These are phyloP conservation scores for Hypanus sabinus DNA, from an alignment of 2,113 vertebrate genomes.

Conservation along the genomic window DNA sequence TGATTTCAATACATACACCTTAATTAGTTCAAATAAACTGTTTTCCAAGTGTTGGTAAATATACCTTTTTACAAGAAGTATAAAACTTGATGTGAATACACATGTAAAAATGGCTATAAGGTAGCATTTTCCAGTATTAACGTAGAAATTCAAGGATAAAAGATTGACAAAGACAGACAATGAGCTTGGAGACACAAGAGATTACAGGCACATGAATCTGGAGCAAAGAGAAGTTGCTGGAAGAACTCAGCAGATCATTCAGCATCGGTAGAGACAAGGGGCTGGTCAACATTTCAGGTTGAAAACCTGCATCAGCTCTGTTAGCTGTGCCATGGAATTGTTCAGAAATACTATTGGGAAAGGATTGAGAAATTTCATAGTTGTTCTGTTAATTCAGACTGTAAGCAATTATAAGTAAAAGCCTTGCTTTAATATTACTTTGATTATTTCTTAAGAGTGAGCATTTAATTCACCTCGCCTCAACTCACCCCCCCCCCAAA, in stretches of 20 bases:
- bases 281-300: no score
- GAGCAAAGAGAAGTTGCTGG: no score
- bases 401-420: not conserved
- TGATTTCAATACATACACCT: no score
- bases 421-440: no score
- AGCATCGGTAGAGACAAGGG: no score
- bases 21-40: not conserved
- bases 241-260: no score
- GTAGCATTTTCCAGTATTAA: not conserved
- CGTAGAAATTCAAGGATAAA: not conserved
- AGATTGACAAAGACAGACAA: not conserved
- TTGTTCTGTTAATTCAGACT: not conserved
- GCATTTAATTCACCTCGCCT: not conserved
- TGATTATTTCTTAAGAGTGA: not conserved
- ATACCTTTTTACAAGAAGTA: not conserved
- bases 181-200: no score
- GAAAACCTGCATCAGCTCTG: not conserved
- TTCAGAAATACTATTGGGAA: not conserved
- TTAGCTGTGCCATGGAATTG: not conserved
- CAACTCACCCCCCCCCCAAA: not conserved
- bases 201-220: no score
- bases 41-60: not conserved
- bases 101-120: not conserved
- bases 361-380: not conserved
- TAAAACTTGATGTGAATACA: not conserved